These are phyloP conservation scores for Orthonevra nobilis DNA, from an alignment of 2,888 invertebrate genomes.

Conservation along the genomic window DNA sequence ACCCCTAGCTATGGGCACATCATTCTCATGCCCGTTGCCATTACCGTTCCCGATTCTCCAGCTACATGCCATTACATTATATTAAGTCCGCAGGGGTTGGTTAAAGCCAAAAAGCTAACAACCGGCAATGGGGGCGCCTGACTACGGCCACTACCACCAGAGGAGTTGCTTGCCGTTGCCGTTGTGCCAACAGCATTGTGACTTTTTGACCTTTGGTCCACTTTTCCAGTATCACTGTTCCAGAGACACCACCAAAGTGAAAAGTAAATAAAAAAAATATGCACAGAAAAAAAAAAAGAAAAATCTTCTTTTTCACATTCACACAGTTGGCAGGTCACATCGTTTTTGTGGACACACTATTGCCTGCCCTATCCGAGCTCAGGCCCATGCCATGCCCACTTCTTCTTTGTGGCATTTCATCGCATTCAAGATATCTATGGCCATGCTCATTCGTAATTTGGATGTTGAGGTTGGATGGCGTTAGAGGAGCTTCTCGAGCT, in stretches of 20 bases:
- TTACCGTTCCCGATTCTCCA: not conserved
- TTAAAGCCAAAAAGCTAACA: slow-evolving; percentile 61
- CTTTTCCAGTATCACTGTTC: slow-evolving; percentile 59
- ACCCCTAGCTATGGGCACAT: not conserved
- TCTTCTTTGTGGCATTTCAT: slow-evolving; percentile 30
- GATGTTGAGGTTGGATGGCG: slow-evolving; percentile 62
- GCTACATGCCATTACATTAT: slow-evolving; percentile 54
- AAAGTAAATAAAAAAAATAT: not conserved
- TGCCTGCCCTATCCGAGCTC: not conserved
- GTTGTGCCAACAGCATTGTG: slow-evolving; percentile 67
- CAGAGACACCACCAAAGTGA: slow-evolving; percentile 33
- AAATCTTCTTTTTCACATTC: slow-evolving; percentile 57
- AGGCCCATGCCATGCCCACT: slow-evolving; percentile 8
- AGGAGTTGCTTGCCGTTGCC: too few species aligned
- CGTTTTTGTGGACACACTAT: slow-evolving; percentile 59
- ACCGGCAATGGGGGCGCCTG: slow-evolving; percentile 47
- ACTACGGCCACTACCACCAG: slow-evolving; percentile 48
- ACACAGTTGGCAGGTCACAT: slow-evolving; percentile 67
- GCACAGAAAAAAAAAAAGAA: slow-evolving; percentile 10
- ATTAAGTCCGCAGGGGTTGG: slow-evolving; percentile 58
- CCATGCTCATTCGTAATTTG: slow-evolving; percentile 63
- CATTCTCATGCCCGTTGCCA: not conserved
- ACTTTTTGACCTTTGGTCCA: slow-evolving; percentile 70
- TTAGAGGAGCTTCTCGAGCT: slow-evolving; percentile 55
- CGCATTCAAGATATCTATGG: slow-evolving; percentile 45